Evolutionary conservation across 2,797 vertebrate species (phyloP), one percentile per base, ranked within the genome.

Genomic region (Botia kubotai): DNA sequence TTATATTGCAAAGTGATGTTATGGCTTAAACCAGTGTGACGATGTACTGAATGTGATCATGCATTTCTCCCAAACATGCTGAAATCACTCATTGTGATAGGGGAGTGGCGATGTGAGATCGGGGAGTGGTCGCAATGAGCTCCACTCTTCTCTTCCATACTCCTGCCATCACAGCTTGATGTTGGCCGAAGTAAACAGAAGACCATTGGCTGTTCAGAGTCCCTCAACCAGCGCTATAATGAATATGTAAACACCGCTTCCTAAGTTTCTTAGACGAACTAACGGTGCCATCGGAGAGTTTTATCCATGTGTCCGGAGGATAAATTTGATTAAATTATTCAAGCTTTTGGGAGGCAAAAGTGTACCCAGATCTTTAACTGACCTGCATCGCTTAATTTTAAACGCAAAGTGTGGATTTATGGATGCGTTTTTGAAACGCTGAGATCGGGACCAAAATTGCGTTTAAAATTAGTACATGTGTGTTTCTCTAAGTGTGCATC

Each of bases 71-170:
- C 10, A 46, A 19, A 13, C 58, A 72, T 46, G 43, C 33, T 66
- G 8, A 62, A 39, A 19, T 33, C 33, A 3, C 33, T 33, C 33
- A 33, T 33, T 33, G 33, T 33, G 33, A 5, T 5, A 33, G 91
- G 94, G 88, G 94, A 75, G 95, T 89, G 92, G 91, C 91, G 88
- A 90, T 0, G 50, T 36, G 88, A 89, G 91, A 89, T 90, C 8
- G 91, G 93, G 94, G 94, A 88, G 92, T 91, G 94, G 94, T 92
- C 91, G 87, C 87, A 23, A 81, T 86, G 86, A 89, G 93, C 93
- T 92, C 88, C 92, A 93, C 88, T 92, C 91, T 91, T 73, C 82
- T 87, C 91, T 89, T 46, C 43, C 94, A 94, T 93, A 92, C 68
- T 82, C 83, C 83, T 83, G 75, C 75, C 79, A 85, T 83, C 83